Evolutionary conservation across 2,888 invertebrate genomes (phyloP).

Genomic region (Lottia gigantea): DNA sequence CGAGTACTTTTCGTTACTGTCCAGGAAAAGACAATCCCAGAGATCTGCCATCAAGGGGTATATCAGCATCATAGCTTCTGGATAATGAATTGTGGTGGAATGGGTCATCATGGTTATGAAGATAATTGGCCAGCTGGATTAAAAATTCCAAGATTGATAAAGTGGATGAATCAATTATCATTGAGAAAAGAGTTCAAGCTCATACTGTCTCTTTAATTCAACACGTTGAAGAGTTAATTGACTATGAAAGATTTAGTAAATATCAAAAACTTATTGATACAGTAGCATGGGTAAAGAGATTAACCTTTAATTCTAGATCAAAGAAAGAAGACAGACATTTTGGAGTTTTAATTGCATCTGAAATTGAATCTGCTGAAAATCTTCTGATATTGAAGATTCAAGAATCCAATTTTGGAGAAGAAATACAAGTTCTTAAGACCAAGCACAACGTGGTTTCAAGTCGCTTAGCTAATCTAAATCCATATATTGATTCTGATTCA

Average conservation of each 20-base stretch:
- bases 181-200: not conserved
- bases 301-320: not conserved
- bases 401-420: not conserved
- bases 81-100: no score
- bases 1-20: not conserved
- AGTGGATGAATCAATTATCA: not conserved
- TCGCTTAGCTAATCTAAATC: not conserved
- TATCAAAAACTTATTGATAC: not conserved
- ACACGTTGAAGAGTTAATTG: not conserved
- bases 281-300: not conserved
- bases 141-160: not conserved
- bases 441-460: not conserved
- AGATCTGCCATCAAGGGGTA: not conserved
- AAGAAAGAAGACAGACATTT: constrained; percentile 5
- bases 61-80: no score
- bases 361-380: not conserved
- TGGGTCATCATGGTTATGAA: no score
- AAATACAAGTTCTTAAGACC: not conserved
- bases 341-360: not conserved
- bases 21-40: not conserved
- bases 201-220: not conserved
- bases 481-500: not conserved
- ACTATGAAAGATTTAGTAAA: constrained; percentile 6
- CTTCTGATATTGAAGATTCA: not conserved
- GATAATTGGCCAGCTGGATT: not conserved